Percentiles rank a stretch among this genome's conserved stretches.
Evolutionary conservation across 2,797 vertebrate genomes (phyloP).

Genomic region (Galago senegalensis): DNA sequence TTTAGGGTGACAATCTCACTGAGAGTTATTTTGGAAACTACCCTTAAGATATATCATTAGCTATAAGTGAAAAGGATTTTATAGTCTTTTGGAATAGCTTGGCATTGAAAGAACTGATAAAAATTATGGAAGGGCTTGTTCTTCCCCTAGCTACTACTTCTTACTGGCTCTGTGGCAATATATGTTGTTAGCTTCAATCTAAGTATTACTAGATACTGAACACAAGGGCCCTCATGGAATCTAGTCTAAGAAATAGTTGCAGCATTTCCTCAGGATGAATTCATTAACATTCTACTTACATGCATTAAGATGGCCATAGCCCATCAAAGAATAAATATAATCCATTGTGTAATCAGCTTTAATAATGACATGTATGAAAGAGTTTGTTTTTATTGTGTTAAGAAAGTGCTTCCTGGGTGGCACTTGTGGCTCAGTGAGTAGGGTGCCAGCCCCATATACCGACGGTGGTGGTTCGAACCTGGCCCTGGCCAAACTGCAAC

Average conservation of each 20-base stretch:
- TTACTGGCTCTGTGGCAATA: neutral
- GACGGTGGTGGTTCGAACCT: no score
- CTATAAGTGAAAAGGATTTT: neutral
- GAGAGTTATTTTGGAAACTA: neutral
- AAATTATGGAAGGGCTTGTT: neutral
- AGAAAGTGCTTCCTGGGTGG: neutral
- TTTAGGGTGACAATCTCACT: neutral
- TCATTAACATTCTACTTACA: neutral
- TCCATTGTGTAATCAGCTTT: neutral
- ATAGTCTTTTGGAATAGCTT: neutral
- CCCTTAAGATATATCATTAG: neutral
- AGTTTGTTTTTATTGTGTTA: neutral
- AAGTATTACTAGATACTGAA: neutral
- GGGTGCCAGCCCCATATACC: no score
- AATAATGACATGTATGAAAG: neutral
- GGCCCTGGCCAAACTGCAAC: no score
- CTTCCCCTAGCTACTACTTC: neutral
- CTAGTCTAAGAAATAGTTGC: neutral
- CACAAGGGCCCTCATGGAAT: neutral
- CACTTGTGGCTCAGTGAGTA: no score
- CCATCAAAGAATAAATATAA: neutral
- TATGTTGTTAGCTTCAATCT: neutral
- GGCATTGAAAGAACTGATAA: neutral
- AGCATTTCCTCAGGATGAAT: neutral
- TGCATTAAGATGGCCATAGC: neutral